Base-by-base conservation (phyloP, 1,140 invertebrate genomes). In the Ectropis grisescens region DNA sequence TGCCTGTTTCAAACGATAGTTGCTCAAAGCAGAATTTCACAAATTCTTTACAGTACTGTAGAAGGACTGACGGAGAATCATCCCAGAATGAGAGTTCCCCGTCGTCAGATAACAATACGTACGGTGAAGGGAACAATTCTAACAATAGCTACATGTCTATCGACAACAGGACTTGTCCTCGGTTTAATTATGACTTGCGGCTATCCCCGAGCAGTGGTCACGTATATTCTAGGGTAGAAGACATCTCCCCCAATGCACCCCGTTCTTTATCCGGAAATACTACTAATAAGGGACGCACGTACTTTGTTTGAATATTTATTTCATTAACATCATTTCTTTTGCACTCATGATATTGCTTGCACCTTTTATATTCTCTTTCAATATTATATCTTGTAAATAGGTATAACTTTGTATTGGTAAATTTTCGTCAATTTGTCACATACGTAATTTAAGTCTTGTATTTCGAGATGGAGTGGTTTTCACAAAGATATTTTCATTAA, bases 141-240 rank as follows among this genome's bases (percentile, higher is more conserved):
- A 81, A 81, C 69, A 81, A 81, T 74, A 81, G 72, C 66, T 81
- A 81, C 57, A 79, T 81, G 72, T 81, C 76, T 42, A 81, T 81
- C 48, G 76, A 81, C 51, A 80, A 80, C 56, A 68, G 69, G 47
- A 66, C 72, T 57, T 79, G 72, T 67, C 57, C 72, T 54, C 76
- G 76, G 48, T 76, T 76, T 76, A 81, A 81, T 81, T 81, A 78
- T 67, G 76, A 81, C 71, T 69, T 81, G 33, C 60, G 71, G 71
- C 64, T 74, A 34, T 72, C 72, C 49, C 76, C 76, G 39, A 68
- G 64, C 41, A 76, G 62, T 49, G 72, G 76, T 69, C 72, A 81
- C 60, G 72, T 78, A 42, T 81, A 81, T 64, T 81, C 76, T 52
- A 74, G 76, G 55, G 76, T 81, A 38, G 76, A 81, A 13, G 76